Evolutionary conservation across 1,140 invertebrate genomes (phyloP), one percentile per base, ranked within the genome.

Genomic region (Drosophila parabipectinata): DNA sequence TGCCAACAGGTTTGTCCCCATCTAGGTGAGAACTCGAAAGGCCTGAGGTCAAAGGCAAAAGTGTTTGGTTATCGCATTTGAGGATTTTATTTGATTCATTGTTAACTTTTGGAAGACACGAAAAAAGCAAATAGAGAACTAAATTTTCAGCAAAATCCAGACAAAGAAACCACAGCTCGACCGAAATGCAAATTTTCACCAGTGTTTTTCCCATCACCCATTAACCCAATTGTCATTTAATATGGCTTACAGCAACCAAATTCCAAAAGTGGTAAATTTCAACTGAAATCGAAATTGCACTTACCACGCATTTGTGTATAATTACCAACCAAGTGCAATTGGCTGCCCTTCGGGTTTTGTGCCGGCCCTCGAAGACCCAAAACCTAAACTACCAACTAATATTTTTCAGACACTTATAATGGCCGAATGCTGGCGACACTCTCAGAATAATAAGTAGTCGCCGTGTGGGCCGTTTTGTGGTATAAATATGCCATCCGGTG

Each of bases 341-440:
- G 73, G 69, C 60, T 85, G 81, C 81, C 81, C 81, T 87, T 85
- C 82, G 81, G 81, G 81, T 77, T 85, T 85, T 63, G 37, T 53
- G 47, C 4, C 45, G 77, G 41, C 81, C 82, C 64, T 81, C 60
- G 58, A 85, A 85, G 81, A 85, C 77, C 57, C 67, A 45, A 68
- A 41, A 26, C 32, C 30, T 9, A 12, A 37, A 39, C 64, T 14
- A 57, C 64, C 51, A 71, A 68, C 67, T 71, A 71, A 69, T 71
- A 71, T 71, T 71, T 71, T 47, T 39, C 59, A 51, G 50, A 66
- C 81, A 78, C 84, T 85, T 85, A 77, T 80, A 82, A 74, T 77
- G 79, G 77, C 59, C 18, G 81, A 73, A 64, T 48, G 45, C 15
- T 61, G 3, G 30, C 28, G 15, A 50, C 62, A 54, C 30, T 15